phyloP scores from a whole-genome alignment of 2,888 invertebrate genomes.

The Notodonta ziczac region DNA sequence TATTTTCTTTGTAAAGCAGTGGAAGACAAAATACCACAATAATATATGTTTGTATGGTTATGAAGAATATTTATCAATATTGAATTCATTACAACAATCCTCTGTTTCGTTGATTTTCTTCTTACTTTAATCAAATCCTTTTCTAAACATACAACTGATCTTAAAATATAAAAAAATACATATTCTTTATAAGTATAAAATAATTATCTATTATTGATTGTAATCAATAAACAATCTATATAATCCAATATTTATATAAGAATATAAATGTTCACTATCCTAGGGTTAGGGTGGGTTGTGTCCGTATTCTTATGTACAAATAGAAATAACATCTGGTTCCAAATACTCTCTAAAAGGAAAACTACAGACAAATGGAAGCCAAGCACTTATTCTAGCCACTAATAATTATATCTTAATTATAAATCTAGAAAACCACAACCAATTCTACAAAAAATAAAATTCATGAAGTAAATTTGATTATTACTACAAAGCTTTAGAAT shows the following conservation, averaged over 20 bases:
- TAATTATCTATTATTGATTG: background rate
- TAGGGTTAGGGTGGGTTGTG: slow-evolving; percentile 79
- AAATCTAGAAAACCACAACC: slow-evolving; percentile 47
- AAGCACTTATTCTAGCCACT: slow-evolving; percentile 21
- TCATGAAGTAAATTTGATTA: background rate
- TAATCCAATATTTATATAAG: slow-evolving; percentile 26
- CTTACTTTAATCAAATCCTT: no score
- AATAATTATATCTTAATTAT: slow-evolving; percentile 18
- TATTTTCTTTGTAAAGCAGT: slow-evolving; percentile 23
- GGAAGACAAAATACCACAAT: slow-evolving; percentile 51
- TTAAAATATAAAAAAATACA: background rate
- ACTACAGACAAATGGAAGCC: slow-evolving; percentile 32
- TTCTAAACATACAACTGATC: background rate
- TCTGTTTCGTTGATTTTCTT: no score
- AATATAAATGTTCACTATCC: slow-evolving; percentile 49
- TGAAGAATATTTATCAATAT: slow-evolving; percentile 7
- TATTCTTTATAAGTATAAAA: background rate
- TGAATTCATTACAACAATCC: no score
- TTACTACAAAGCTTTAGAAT: slow-evolving; percentile 5
- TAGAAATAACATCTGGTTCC: slow-evolving; percentile 25
- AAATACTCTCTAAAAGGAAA: slow-evolving; percentile 20
- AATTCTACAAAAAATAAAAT: slow-evolving; percentile 20
- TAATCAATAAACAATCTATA: slow-evolving; percentile 3
- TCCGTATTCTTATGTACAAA: slow-evolving; percentile 70
- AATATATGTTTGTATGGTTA: slow-evolving; percentile 15